Conservation (phyloP, 2,113 vertebrate species). For the Polyodon spathula region DNA sequence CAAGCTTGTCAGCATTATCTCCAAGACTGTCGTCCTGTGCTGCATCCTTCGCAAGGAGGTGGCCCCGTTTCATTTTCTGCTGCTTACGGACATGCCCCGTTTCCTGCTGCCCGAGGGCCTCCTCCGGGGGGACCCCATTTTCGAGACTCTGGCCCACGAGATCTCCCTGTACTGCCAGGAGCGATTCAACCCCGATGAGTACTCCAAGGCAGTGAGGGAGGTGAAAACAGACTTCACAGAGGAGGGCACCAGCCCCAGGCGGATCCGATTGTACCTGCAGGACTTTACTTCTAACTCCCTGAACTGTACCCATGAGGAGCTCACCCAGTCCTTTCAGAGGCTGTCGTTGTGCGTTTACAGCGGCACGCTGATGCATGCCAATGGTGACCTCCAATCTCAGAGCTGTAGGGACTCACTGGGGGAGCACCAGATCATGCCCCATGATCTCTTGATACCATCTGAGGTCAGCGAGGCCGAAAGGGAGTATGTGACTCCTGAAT, state of each 20-base stretch:
- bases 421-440: conserved; percentile 32
- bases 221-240: conserved; percentile 76
- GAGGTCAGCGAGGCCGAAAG: conserved; percentile 59
- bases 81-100: conserved; percentile 85
- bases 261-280: conserved; percentile 68
- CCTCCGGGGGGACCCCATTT: conserved; percentile 61
- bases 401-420: conserved; percentile 56
- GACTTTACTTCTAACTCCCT: conserved; percentile 29
- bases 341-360: conserved; percentile 63
- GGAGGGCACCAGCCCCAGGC: conserved; percentile 76
- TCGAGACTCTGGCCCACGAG: conserved; percentile 77
- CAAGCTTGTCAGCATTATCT: conserved; percentile 93
- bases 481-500: conserved; percentile 84
- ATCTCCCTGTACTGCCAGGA: conserved; percentile 71
- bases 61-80: conserved; percentile 82
- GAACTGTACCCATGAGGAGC: conserved; percentile 47
- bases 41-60: conserved; percentile 79
- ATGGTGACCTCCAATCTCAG: conserved; percentile 37
- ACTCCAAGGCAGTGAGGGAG: conserved; percentile 84
- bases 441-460: conserved; percentile 28
- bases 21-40: conserved; percentile 92
- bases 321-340: conserved; percentile 57
- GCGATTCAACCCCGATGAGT: conserved; percentile 84
- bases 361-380: conserved; percentile 33
- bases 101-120: conserved; percentile 82